These are phyloP conservation scores for Drosophila bifasciata DNA, from an alignment of 1,140 invertebrate species.

Conservation along the genomic window DNA sequence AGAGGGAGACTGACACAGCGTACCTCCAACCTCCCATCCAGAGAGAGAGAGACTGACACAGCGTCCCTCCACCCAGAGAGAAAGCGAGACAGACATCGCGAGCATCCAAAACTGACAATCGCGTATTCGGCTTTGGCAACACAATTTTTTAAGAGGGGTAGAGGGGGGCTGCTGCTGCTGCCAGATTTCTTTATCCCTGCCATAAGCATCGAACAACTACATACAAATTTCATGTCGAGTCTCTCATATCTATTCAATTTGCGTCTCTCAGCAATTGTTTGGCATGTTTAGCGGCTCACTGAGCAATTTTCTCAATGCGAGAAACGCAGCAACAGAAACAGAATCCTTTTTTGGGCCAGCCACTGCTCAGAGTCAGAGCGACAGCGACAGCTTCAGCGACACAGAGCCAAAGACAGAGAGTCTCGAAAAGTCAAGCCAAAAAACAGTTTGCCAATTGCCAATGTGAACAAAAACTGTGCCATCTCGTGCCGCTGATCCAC, in stretches of 20 bases:
- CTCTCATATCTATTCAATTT: constrained; percentile 74
- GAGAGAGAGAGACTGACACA: constrained; percentile 1
- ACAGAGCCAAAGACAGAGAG: no score
- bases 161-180: constrained; percentile 54
- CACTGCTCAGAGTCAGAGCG: not conserved
- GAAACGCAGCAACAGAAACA: constrained; percentile 3
- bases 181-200: constrained; percentile 79
- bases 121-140: constrained; percentile 66
- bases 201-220: constrained; percentile 66
- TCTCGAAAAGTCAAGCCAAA: constrained; percentile 21
- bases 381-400: not conserved
- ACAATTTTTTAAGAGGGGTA: constrained; percentile 33
- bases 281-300: constrained; percentile 77
- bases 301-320: constrained; percentile 53
- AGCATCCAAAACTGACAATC: constrained; percentile 47
- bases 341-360: no score
- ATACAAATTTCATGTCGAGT: constrained; percentile 20
- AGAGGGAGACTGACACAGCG: no score
- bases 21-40: no score
- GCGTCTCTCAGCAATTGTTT: constrained; percentile 69
- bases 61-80: no score
- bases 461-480: constrained; percentile 40
- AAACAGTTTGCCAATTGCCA: constrained; percentile 51
- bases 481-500: constrained; percentile 30
- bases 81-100: constrained; percentile 1